phyloP scores from a whole-genome alignment of 1,140 invertebrate species.

The Stratiolaelaps scimitus region DNA sequence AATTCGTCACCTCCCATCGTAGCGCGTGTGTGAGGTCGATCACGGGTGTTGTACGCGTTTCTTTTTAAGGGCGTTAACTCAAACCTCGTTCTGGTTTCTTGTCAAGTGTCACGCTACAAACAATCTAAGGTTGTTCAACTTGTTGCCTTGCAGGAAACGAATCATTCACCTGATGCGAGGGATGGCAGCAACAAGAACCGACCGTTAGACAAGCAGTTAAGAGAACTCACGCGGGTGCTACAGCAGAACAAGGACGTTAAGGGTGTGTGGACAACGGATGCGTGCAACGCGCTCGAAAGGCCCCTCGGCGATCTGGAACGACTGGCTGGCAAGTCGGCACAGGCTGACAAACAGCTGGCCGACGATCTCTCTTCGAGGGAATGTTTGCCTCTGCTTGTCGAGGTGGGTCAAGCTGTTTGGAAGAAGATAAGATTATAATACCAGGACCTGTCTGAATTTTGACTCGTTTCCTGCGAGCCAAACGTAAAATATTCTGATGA shows the following conservation, averaged over 20 bases:
- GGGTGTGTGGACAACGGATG: slow-evolving; percentile 50
- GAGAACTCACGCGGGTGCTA: not conserved
- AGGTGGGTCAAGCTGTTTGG: not conserved
- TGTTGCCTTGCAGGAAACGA: not conserved
- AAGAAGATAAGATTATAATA: no score
- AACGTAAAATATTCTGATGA: no score
- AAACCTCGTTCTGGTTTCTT: not conserved
- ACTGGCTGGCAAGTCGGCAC: slow-evolving; percentile 43
- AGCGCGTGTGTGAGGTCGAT: no score
- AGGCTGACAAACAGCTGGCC: not conserved
- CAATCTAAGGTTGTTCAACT: not conserved
- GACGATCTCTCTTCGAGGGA: not conserved
- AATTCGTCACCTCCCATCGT: no score
- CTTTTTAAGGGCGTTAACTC: not conserved
- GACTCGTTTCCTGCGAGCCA: no score
- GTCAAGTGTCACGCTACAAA: not conserved
- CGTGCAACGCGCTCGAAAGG: slow-evolving; percentile 49
- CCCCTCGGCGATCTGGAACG: slow-evolving; percentile 51
- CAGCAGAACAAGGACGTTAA: slow-evolving; percentile 35
- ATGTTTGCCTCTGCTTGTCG: not conserved
- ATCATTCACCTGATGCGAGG: not conserved
- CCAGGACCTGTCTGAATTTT: no score
- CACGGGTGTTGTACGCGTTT: not conserved
- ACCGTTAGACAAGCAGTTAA: not conserved
- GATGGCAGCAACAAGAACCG: not conserved